These are phyloP conservation scores for Sarcophaga variegata DNA, from an alignment of 2,888 invertebrate genomes.

Conservation along the genomic window DNA sequence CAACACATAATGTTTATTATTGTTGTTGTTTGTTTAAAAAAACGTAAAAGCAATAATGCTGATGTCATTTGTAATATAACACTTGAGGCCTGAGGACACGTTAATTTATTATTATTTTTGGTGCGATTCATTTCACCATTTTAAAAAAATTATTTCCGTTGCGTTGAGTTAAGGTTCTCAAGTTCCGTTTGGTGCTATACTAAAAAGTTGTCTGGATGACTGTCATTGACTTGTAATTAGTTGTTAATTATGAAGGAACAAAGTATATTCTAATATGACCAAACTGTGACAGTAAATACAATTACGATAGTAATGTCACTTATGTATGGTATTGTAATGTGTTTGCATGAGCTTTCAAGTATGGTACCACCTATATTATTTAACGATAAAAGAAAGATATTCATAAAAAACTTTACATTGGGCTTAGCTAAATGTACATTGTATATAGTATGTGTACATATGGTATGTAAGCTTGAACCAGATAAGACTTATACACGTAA, in stretches of 20 bases:
- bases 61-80: slow-evolving; percentile 47
- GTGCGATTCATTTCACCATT: background rate
- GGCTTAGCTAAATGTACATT: too few relatives aligned
- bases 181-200: background rate
- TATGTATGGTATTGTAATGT: too few relatives aligned
- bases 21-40: background rate
- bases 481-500: too few relatives aligned
- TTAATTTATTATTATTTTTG: slow-evolving; percentile 7
- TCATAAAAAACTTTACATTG: too few relatives aligned
- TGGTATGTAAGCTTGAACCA: too few relatives aligned
- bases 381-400: too few relatives aligned
- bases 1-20: background rate
- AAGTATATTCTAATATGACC: too few relatives aligned
- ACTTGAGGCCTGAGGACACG: slow-evolving; percentile 1
- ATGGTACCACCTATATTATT: too few relatives aligned
- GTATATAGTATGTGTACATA: too few relatives aligned
- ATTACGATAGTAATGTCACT: too few relatives aligned
- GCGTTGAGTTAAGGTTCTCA: slow-evolving; percentile 25
- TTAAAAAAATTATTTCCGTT: slow-evolving; percentile 3
- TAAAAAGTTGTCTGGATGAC: background rate
- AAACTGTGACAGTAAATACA: too few relatives aligned
- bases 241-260: slow-evolving; percentile 5
- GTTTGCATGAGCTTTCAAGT: too few relatives aligned
- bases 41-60: background rate
- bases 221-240: slow-evolving; percentile 22